Conservation (phyloP, 2,113 vertebrate species). For the Tenrec ecaudatus region DNA sequence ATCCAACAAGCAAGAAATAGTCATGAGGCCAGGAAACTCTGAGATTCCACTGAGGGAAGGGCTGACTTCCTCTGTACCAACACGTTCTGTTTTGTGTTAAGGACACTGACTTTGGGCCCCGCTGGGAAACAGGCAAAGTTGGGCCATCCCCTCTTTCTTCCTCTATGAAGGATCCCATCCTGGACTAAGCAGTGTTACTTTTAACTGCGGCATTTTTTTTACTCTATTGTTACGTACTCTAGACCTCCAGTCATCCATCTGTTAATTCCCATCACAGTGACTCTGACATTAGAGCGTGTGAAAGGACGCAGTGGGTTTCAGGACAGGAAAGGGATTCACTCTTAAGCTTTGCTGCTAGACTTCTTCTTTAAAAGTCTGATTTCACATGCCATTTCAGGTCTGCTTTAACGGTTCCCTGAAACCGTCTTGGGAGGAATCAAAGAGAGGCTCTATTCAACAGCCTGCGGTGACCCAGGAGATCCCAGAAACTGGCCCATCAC, state of each 20-base stretch:
- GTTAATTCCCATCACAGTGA: neutral
- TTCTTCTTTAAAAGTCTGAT: constrained; percentile 4
- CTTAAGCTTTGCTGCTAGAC: constrained; percentile 42
- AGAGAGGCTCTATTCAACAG: neutral
- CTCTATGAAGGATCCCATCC: neutral
- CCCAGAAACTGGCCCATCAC: neutral
- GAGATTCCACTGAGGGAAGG: neutral
- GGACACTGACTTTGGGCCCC: neutral
- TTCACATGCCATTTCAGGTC: constrained; percentile 29
- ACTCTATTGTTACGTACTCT: neutral
- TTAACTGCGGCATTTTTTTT: constrained; percentile 7
- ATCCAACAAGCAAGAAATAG: neutral
- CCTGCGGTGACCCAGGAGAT: neutral
- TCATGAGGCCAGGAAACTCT: neutral
- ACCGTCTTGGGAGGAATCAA: constrained; percentile 40
- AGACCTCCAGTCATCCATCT: neutral
- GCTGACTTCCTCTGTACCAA: neutral
- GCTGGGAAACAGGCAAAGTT: neutral
- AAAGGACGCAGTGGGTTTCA: neutral
- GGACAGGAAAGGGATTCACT: neutral
- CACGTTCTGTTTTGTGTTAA: neutral
- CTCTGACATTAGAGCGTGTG: neutral
- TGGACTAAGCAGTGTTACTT: neutral
- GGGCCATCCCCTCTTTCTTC: neutral
- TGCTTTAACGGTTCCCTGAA: constrained; percentile 26